These are phyloP conservation scores for Drosophila cognata DNA, from an alignment of 2,888 invertebrate species.

Conservation along the genomic window DNA sequence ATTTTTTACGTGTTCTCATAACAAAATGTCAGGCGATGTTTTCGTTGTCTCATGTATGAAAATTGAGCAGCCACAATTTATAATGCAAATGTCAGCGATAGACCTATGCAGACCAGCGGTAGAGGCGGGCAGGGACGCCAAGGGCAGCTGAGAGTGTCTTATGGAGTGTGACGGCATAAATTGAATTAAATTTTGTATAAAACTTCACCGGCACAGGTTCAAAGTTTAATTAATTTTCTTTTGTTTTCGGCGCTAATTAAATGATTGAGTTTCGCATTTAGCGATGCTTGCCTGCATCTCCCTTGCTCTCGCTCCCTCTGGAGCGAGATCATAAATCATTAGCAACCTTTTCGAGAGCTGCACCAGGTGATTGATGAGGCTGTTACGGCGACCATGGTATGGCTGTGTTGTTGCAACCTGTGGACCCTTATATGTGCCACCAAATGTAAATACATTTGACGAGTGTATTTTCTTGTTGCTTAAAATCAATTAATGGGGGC, in stretches of 20 bases:
- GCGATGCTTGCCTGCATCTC: constrained; percentile 48
- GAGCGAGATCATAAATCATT: constrained; percentile 70
- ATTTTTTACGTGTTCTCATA: constrained; percentile 80
- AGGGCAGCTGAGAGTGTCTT: neutral
- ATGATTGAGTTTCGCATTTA: constrained; percentile 79
- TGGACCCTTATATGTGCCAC: constrained; percentile 49
- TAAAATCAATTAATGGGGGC: constrained; percentile 26
- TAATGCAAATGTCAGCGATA: constrained; percentile 73
- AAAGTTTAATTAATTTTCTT: constrained; percentile 79
- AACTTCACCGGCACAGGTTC: constrained; percentile 63
- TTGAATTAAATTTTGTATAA: constrained; percentile 75
- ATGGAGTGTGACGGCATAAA: constrained; percentile 63
- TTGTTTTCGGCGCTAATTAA: constrained; percentile 76
- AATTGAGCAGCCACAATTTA: constrained; percentile 76
- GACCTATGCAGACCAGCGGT: constrained; percentile 3
- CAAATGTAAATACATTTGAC: constrained; percentile 58
- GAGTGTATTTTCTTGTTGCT: constrained; percentile 20
- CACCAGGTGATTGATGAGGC: constrained; percentile 70
- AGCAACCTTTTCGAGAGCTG: constrained; percentile 55
- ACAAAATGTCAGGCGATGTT: constrained; percentile 68
- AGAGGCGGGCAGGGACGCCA: neutral
- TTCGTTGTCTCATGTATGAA: constrained; percentile 57
- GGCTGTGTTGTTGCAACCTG: constrained; percentile 34
- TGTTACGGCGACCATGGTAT: neutral
- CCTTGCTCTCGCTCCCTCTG: neutral